A percentile compares a stretch with the other conserved stretches of the same genome.
Conservation (phyloP, 2,888 invertebrate species). For the Temnothorax rugatulus region DNA sequence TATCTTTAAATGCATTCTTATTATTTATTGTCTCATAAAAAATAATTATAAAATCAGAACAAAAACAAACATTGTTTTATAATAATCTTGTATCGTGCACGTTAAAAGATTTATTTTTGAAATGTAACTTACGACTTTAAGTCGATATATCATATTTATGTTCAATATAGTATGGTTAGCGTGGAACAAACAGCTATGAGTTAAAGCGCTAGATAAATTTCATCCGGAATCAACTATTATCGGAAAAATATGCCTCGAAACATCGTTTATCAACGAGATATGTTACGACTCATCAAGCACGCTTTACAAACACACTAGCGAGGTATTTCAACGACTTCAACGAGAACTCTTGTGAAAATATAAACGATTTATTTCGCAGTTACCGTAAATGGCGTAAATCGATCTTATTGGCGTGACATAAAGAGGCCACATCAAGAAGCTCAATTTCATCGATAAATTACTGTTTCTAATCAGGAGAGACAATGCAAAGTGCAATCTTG, state of each 20-base stretch:
- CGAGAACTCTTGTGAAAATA: background rate
- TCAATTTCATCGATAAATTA: constrained; percentile 23
- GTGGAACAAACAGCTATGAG: constrained; percentile 15
- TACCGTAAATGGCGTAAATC: background rate
- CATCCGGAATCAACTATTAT: constrained; percentile 9
- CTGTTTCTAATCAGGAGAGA: background rate
- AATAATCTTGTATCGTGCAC: background rate
- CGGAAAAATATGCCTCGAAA: constrained; percentile 3
- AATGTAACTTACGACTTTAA: background rate
- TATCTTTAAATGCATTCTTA: background rate
- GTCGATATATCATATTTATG: constrained; percentile 31
- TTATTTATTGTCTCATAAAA: background rate
- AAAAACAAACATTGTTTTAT: constrained; percentile 6
- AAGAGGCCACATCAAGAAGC: constrained; percentile 27
- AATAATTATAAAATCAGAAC: background rate
- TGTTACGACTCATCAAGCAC: background rate
- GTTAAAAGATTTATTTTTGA: constrained; percentile 21
- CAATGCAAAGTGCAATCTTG: background rate
- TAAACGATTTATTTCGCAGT: constrained; percentile 25
- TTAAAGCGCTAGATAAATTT: constrained; percentile 38
- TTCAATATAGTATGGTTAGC: constrained; percentile 13
- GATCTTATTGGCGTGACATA: constrained; percentile 55
- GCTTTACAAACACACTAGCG: background rate
- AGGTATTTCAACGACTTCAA: background rate
- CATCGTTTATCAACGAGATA: constrained; percentile 24